These are phyloP conservation scores for Halcyon chelicuti DNA, from an alignment of 2,797 vertebrate species.

Conservation along the genomic window DNA sequence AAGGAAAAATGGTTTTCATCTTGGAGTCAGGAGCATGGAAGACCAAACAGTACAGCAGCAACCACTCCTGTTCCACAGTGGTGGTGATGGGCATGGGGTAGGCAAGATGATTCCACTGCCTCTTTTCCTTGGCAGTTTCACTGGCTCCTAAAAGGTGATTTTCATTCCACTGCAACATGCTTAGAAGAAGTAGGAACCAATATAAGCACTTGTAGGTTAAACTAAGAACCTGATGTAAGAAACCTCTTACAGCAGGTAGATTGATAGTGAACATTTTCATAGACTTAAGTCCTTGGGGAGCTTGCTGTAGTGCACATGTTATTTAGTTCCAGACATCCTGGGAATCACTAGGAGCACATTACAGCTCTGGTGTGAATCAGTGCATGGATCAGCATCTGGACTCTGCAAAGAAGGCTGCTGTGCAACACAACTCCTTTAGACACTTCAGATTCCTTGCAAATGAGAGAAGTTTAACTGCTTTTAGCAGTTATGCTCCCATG, in stretches of 20 bases:
- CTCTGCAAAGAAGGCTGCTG: neutral
- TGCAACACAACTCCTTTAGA: neutral
- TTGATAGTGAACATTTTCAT: neutral
- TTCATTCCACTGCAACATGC: neutral
- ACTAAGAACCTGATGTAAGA: neutral
- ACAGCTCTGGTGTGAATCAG: neutral
- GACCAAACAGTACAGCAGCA: neutral
- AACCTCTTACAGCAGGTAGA: neutral
- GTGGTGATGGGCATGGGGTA: neutral
- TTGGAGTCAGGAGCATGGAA: neutral
- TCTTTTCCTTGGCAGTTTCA: neutral
- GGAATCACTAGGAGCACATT: neutral
- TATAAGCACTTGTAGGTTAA: neutral
- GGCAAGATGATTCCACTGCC: neutral
- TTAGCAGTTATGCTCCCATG: rapidly evolving
- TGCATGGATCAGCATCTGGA: neutral
- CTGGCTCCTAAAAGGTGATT: neutral
- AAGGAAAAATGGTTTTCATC: neutral
- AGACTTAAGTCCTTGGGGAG: neutral
- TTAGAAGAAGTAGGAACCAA: neutral
- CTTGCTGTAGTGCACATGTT: neutral
- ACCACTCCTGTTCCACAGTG: neutral
- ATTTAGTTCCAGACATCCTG: neutral
- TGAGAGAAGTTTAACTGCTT: neutral
- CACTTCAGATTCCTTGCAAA: neutral